A percentile compares a stretch with the other conserved stretches of the same genome.
Conservation (phyloP, 2,113 vertebrate genomes). For the Triplophysa siluroides region DNA sequence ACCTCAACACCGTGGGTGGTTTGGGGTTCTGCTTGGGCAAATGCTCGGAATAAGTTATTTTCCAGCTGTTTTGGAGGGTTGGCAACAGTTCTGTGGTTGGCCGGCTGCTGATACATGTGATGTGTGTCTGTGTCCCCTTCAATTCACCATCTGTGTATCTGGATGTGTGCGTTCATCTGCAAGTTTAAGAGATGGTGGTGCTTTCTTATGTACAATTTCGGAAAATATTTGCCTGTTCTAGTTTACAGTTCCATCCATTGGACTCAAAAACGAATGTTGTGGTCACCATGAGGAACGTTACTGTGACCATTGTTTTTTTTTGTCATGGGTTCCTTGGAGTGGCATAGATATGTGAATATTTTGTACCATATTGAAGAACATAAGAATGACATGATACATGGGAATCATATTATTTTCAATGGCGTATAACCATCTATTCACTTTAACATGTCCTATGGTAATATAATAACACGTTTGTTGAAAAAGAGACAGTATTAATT, state of each 20-base stretch:
- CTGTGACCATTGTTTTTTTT: no score
- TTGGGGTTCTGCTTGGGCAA: not conserved
- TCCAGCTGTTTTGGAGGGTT: slow-evolving; percentile 45
- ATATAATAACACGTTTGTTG: no score
- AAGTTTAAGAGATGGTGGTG: not conserved
- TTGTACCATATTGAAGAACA: no score
- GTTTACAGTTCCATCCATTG: not conserved
- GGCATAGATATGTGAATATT: no score
- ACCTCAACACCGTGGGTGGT: not conserved
- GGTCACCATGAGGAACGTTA: no score
- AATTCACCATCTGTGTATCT: not conserved
- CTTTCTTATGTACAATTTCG: not conserved
- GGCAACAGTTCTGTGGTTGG: slow-evolving; percentile 55
- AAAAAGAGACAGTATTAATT: no score
- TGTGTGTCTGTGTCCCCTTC: slow-evolving; percentile 1
- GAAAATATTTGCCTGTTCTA: not conserved
- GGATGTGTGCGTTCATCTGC: not conserved
- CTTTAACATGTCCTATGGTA: no score
- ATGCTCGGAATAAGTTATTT: slow-evolving; percentile 29
- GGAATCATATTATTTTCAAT: no score
- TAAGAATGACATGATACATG: no score
- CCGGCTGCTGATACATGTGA: slow-evolving; percentile 30
- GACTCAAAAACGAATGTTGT: not conserved
- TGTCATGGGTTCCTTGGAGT: no score
- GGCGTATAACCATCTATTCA: no score